phyloP scores from a whole-genome alignment of 2,797 vertebrate genomes.

The Poeciliopsis turneri region DNA sequence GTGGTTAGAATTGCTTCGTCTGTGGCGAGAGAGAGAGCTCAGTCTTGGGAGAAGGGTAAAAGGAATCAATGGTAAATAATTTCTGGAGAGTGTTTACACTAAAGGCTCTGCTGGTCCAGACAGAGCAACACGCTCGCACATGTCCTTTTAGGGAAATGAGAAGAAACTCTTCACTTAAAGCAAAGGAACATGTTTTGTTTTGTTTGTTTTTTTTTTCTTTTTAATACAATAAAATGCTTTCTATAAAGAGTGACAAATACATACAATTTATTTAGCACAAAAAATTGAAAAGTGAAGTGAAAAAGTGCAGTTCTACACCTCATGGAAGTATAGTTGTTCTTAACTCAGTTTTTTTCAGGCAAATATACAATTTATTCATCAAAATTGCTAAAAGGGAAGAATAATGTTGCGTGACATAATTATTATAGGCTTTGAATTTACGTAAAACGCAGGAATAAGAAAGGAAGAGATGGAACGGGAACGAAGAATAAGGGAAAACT shows the following conservation, averaged over 20 bases:
- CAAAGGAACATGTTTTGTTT: constrained; percentile 15
- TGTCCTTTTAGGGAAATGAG: constrained; percentile 77
- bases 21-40: constrained; percentile 6
- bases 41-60: constrained; percentile 28
- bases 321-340: neutral
- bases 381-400: neutral
- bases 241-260: constrained; percentile 9
- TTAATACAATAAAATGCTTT: constrained; percentile 32
- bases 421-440: neutral
- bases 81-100: constrained; percentile 70
- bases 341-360: neutral
- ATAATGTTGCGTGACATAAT: neutral
- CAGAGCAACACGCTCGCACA: constrained; percentile 37
- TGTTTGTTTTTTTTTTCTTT: constrained; percentile 23
- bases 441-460: neutral
- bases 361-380: neutral
- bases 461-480: neutral
- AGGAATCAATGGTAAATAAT: constrained; percentile 67
- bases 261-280: neutral
- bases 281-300: neutral
- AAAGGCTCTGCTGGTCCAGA: constrained; percentile 49
- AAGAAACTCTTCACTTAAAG: constrained; percentile 8
- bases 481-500: neutral
- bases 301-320: neutral
- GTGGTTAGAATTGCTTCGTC: constrained; percentile 50